Evolutionary conservation across 2,113 vertebrate genomes (phyloP), one percentile per base, ranked within the genome.

Genomic region (Phalacrocorax aristotelis): DNA sequence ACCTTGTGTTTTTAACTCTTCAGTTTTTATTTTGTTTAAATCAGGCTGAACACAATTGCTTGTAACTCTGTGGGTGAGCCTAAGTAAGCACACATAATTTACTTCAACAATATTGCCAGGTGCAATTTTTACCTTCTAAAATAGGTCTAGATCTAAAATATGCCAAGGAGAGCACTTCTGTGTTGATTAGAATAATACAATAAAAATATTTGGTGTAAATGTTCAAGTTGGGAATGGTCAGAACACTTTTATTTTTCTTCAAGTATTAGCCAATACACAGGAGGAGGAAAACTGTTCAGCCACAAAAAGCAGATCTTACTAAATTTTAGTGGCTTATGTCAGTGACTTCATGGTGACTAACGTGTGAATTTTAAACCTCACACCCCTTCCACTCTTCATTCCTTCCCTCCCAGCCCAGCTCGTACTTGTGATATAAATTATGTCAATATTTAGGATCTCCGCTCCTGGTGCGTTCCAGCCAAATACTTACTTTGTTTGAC

Each of bases 1-100:
- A 96, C 97, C 97, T 98, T 98, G 97, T 94, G 95, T 90, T 97
- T 96, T 96, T 97, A 97, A 89, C 76, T 98, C 96, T 83, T 97
- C 58, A 64, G 83, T 96, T 98, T 90, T 83, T 36, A 61, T 92
- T 96, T 81, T 93, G 34, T 87, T 96, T 70, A 66, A 97, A 95
- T 65, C 54, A 70, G 95, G 83, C 49, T 90, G 65, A 96, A 93
- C 71, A 74, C 86, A 49, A 25, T 71, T 93, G 72, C 55, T 89
- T 92, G 27, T 78, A 68, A 88, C 81, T 87, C 78, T 92, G 75
- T 81, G 94, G 93, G 79, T 90, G 87, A 95, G 25, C 87, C 81
- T 92, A 69, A 74, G 83, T 86, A 97, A 98, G 96, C 97, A 98
- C 95, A 98, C 21, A 4, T 88, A 4, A 83, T 89, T 94, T 95